Evolutionary conservation across 2,888 invertebrate species (phyloP), one percentile per base, ranked within the genome.

Genomic region (Willowsia nigromaculata): DNA sequence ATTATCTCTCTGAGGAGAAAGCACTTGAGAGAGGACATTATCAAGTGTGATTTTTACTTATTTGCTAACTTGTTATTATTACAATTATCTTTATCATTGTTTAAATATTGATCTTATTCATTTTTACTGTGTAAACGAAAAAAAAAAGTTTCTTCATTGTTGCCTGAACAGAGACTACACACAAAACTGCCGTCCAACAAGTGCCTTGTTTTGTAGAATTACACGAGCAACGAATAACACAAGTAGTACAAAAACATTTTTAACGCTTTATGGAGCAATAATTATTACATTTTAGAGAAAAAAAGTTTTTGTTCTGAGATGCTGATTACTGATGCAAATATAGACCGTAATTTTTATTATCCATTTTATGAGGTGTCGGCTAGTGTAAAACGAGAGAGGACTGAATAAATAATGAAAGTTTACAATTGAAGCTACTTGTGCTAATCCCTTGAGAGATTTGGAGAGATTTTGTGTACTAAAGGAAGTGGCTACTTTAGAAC

Each of bases 1-100:
- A 6, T 50, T 25, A 43, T 40, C 4, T n/a, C 13, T 11, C 11
- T 47, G 25, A 40, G 53, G 62, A 43, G 81, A 81, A 81, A 81
- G 62, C 62, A 81, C 81, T 80, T 80, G 80, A 76, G 18, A 30
- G 40, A 71, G 22, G 56, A 53, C 56, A 78, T 78, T 53, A 78
- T 56, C 78, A 78, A 78, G 78, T 78, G 78, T 53, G 78, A 56
- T 53, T 56, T 78, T 78, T 78, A 30, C 22, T 5, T 53, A 18
- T 76, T 76, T 50, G 18, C 53, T 71, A 2, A 18, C 18, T 78
- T 78, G 1, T 68, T 40, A 4, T 68, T 68, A 37, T 5, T 37
- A 27, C 18, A 5, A 43, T 43, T 71, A 43, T 11, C 1, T n/a
- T n/a, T n/a, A n/a, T n/a, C n/a, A n/a, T 11, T 76, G 11, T 56